Evolutionary conservation across 2,797 vertebrate genomes (phyloP).

Genomic region (Pseudotriccus pelzelni): DNA sequence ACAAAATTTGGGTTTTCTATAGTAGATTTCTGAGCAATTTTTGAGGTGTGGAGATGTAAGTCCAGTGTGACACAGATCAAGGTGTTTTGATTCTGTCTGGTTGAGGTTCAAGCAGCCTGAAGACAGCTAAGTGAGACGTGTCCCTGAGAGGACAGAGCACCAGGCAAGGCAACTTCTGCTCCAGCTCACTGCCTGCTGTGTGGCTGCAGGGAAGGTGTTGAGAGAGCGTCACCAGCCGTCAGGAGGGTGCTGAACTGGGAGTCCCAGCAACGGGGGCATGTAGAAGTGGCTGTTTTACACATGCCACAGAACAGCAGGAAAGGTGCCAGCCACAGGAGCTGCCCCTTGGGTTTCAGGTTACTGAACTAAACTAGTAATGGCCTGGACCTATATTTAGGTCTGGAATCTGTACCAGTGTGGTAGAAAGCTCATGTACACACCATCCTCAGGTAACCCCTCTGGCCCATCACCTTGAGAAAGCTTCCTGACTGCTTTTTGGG

Average conservation of each 20-base stretch:
- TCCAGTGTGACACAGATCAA: rapidly evolving
- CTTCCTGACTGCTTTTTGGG: not conserved
- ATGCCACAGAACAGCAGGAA: not conserved
- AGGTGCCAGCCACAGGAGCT: not conserved
- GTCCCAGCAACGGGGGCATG: not conserved
- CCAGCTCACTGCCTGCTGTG: rapidly evolving
- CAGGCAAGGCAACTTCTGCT: not conserved
- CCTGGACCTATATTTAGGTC: not conserved
- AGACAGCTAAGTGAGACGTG: rapidly evolving
- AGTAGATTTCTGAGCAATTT: not conserved
- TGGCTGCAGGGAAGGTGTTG: not conserved
- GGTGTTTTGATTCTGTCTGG: not conserved
- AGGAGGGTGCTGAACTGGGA: not conserved
- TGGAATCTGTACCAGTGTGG: slow-evolving; percentile 46
- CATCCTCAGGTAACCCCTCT: slow-evolving; percentile 38
- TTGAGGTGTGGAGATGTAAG: not conserved
- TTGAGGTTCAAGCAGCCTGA: not conserved
- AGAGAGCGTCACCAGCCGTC: not conserved
- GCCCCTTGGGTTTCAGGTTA: not conserved
- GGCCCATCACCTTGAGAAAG: not conserved
- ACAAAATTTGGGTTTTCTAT: not conserved
- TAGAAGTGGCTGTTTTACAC: not conserved
- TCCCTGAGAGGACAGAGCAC: not conserved
- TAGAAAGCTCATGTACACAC: not conserved
- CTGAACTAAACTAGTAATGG: not conserved